phyloP scores from a whole-genome alignment of 2,888 invertebrate species.

The Tipula lateralis region DNA sequence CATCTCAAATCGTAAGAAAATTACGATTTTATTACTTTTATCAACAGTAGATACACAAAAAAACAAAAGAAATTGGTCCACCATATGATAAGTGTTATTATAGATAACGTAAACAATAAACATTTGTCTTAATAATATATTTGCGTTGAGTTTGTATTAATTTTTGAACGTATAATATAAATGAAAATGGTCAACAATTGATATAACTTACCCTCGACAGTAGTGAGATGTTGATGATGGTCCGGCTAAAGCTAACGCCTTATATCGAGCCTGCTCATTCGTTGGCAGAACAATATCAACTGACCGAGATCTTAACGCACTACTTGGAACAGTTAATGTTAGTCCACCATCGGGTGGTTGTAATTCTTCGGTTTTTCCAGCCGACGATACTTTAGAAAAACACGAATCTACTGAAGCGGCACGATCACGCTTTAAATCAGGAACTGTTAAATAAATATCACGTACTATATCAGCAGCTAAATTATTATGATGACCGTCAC shows the following conservation, averaged over 20 bases:
- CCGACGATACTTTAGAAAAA: constrained; percentile 71
- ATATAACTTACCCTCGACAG: constrained; percentile 42
- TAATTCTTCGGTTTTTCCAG: constrained; percentile 65
- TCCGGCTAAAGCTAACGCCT: constrained; percentile 69
- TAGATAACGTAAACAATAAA: neutral
- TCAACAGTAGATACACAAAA: neutral
- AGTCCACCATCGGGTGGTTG: constrained; percentile 56
- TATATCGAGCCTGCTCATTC: constrained; percentile 77
- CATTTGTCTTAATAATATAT: neutral
- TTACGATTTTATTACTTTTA: neutral
- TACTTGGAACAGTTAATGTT: constrained; percentile 64
- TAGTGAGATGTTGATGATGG: constrained; percentile 42
- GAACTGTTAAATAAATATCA: constrained; percentile 74
- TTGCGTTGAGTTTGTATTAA: neutral
- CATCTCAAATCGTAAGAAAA: constrained; percentile 1
- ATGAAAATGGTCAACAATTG: neutral
- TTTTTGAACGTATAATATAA: neutral
- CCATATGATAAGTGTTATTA: neutral
- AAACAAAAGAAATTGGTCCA: neutral
- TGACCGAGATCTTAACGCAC: constrained; percentile 69
- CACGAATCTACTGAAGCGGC: constrained; percentile 86
- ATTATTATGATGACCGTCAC: constrained; percentile 35
- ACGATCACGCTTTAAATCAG: constrained; percentile 75
- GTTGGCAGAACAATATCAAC: constrained; percentile 86
- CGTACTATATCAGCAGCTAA: constrained; percentile 53